Percentiles rank a stretch among this genome's conserved stretches.
Evolutionary conservation across 35 echinoderm and acorn worm genomes (phyloP).

Genomic region (Lytechinus variegatus): DNA sequence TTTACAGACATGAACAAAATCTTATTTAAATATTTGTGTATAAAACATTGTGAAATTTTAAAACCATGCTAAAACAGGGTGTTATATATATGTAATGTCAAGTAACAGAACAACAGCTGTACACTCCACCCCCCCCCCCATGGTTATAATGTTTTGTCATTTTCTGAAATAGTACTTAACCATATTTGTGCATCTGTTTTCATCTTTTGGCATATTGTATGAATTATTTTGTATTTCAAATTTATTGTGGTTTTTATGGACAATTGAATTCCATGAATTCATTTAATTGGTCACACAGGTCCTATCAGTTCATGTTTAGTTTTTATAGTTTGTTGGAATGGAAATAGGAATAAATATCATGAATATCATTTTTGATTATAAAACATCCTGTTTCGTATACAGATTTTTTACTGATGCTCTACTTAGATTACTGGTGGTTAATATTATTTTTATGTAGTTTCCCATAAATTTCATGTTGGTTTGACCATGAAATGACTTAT

Average conservation of each 20-base stretch:
- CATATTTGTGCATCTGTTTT: neutral
- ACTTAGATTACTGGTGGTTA: no score
- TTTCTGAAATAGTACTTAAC: slow-evolving; percentile 20
- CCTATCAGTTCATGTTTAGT: neutral
- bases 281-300: neutral
- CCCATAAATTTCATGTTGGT: no score
- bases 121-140: neutral
- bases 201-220: neutral
- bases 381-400: no score
- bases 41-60: neutral
- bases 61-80: neutral
- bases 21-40: neutral
- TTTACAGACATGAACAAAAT: neutral
- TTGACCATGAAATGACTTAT: no score
- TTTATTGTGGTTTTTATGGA: neutral
- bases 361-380: no score
- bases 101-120: neutral
- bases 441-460: no score
- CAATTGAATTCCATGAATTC: slow-evolving; percentile 4
- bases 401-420: no score
- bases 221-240: neutral
- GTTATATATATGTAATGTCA: neutral
- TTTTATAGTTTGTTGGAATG: neutral
- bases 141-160: slow-evolving; percentile 1
- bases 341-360: no score